phyloP scores from a whole-genome alignment of 2,888 invertebrate species.

The Thyatira batis region DNA sequence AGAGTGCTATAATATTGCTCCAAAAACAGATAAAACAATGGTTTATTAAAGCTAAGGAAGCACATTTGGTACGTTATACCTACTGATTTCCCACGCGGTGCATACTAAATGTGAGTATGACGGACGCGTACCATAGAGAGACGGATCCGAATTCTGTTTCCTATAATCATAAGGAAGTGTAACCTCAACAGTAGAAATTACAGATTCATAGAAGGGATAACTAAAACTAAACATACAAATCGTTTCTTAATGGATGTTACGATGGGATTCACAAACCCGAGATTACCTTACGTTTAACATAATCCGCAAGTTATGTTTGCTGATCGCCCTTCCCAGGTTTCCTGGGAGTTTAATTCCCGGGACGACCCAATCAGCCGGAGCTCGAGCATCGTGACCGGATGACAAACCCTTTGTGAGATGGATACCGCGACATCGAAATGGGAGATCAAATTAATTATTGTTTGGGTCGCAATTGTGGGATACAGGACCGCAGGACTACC shows the following conservation, averaged over 20 bases:
- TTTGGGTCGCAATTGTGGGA: conserved; percentile 33
- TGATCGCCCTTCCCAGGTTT: conserved; percentile 5
- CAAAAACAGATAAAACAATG: no score
- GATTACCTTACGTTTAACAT: conserved; percentile 18
- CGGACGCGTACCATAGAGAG: no score
- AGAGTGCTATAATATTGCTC: no score
- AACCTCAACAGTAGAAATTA: conserved; percentile 11
- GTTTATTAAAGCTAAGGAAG: no score
- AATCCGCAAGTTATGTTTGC: conserved; percentile 20
- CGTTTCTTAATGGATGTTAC: conserved; percentile 10
- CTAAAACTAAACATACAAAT: conserved; percentile 13
- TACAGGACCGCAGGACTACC: no score
- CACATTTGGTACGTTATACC: no score
- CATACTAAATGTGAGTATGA: no score
- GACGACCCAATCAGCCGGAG: conserved; percentile 35
- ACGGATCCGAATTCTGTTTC: no score
- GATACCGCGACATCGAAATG: conserved; percentile 23
- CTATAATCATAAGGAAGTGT: no score
- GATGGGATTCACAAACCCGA: conserved; percentile 6
- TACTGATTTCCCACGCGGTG: no score
- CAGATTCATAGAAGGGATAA: conserved; percentile 8
- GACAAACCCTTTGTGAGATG: conserved; percentile 13
- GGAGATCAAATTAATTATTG: conserved; percentile 58
- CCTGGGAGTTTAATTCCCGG: conserved; percentile 30
- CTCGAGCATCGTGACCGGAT: conserved; percentile 25